phyloP scores from a whole-genome alignment of 2,888 invertebrate species.

The Apantesis nais region DNA sequence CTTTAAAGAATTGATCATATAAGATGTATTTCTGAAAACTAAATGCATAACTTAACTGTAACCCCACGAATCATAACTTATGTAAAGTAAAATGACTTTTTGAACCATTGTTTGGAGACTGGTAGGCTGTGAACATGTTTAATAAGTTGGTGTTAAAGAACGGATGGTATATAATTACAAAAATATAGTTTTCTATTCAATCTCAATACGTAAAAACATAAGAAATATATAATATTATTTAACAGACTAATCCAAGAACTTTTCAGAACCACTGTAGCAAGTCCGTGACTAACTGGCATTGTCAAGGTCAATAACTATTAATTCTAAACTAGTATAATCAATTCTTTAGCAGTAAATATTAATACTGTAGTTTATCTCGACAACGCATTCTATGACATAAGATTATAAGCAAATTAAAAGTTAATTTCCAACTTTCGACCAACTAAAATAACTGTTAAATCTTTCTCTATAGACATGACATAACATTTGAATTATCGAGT shows the following conservation, averaged over 20 bases:
- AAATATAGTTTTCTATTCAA: no score
- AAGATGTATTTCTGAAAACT: no score
- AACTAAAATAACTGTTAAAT: conserved; percentile 10
- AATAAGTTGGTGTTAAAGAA: neutral
- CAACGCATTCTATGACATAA: neutral
- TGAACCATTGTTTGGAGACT: neutral
- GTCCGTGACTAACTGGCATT: neutral
- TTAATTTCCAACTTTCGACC: conserved; percentile 4
- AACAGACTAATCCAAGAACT: neutral
- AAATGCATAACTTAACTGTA: neutral
- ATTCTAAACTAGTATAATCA: neutral
- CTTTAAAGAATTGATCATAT: neutral
- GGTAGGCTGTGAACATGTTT: neutral
- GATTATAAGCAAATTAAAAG: neutral
- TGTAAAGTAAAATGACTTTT: neutral
- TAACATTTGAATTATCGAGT: conserved; percentile 50
- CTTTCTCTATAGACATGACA: conserved; percentile 29
- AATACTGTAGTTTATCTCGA: neutral
- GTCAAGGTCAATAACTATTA: neutral
- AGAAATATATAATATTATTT: neutral
- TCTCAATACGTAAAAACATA: neutral
- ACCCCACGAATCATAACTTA: neutral
- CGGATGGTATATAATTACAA: no score
- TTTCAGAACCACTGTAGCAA: neutral
- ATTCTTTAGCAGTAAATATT: neutral